phyloP scores from a whole-genome alignment of 2,888 invertebrate genomes.

The Luffia ferchaultella region DNA sequence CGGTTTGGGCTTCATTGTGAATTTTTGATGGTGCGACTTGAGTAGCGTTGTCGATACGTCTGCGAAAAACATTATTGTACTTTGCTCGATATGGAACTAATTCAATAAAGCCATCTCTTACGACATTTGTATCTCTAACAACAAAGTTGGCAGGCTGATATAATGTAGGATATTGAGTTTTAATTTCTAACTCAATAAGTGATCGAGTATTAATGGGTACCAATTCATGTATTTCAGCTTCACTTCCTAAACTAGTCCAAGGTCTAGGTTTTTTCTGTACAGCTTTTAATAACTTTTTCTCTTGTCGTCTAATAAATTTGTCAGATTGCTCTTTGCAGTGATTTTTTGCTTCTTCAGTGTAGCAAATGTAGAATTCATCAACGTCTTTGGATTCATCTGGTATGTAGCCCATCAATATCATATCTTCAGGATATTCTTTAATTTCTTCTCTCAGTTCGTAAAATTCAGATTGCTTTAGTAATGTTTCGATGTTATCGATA shows the following conservation, averaged over 20 bases:
- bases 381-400: conserved; percentile 66
- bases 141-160: conserved; percentile 52
- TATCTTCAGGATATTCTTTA: conserved; percentile 39
- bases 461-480: conserved; percentile 58
- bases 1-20: conserved; percentile 70
- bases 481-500: conserved; percentile 67
- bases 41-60: conserved; percentile 61
- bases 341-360: conserved; percentile 63
- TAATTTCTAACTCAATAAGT: conserved; percentile 73
- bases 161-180: conserved; percentile 66
- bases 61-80: conserved; percentile 63
- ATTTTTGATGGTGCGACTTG: conserved; percentile 64
- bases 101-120: conserved; percentile 75
- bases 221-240: conserved; percentile 65
- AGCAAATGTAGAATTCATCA: conserved; percentile 76
- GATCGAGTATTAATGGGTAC: conserved; percentile 61
- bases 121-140: conserved; percentile 61
- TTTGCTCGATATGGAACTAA: conserved; percentile 65
- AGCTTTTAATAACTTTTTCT: conserved; percentile 63
- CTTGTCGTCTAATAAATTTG: conserved; percentile 62
- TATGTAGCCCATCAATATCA: conserved; percentile 72
- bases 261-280: conserved; percentile 60
- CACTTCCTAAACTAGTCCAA: conserved; percentile 74
- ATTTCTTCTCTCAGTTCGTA: conserved; percentile 39
- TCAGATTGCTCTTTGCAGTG: conserved; percentile 58